A percentile compares a stretch with the other conserved stretches of the same genome.
Conservation (phyloP, 2,888 invertebrate genomes). For the Pammene fasciana region DNA sequence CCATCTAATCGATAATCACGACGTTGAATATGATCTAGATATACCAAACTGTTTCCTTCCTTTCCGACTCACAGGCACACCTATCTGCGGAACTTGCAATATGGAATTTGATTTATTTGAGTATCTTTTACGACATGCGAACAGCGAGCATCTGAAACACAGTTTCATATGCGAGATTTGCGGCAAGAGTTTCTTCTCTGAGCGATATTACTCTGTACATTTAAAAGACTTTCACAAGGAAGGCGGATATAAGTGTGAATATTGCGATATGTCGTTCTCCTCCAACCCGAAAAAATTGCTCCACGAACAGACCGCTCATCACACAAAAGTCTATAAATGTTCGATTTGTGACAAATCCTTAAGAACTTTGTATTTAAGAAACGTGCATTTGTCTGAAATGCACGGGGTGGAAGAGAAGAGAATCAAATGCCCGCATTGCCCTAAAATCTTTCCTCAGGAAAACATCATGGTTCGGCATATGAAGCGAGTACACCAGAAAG, state of each 20-base stretch:
- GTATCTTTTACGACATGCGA: constrained; percentile 32
- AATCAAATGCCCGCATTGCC: constrained; percentile 47
- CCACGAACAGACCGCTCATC: constrained; percentile 32
- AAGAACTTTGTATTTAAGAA: constrained; percentile 24
- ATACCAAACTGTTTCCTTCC: constrained; percentile 38
- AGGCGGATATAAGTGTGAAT: constrained; percentile 35
- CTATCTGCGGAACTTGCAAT: constrained; percentile 32
- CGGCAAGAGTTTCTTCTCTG: constrained; percentile 33
- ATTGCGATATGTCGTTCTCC: constrained; percentile 17
- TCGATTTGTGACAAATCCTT: constrained; percentile 19
- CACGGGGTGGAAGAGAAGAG: constrained; percentile 33
- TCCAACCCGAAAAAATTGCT: constrained; percentile 20
- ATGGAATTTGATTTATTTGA: constrained; percentile 33
- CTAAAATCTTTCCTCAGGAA: constrained; percentile 51
- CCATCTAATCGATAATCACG: constrained; percentile 25
- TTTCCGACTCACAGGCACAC: constrained; percentile 30
- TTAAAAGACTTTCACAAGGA: constrained; percentile 22
- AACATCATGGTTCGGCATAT: constrained; percentile 68
- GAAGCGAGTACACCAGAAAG: constrained; percentile 62
- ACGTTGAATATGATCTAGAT: constrained; percentile 30
- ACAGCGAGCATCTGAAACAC: constrained; percentile 28
- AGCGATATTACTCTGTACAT: constrained; percentile 32
- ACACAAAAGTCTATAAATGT: constrained; percentile 20
- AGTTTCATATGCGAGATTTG: constrained; percentile 35
- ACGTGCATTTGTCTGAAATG: constrained; percentile 36